Conservation (phyloP, 1,140 invertebrate species). For the Drosophila azteca region DNA sequence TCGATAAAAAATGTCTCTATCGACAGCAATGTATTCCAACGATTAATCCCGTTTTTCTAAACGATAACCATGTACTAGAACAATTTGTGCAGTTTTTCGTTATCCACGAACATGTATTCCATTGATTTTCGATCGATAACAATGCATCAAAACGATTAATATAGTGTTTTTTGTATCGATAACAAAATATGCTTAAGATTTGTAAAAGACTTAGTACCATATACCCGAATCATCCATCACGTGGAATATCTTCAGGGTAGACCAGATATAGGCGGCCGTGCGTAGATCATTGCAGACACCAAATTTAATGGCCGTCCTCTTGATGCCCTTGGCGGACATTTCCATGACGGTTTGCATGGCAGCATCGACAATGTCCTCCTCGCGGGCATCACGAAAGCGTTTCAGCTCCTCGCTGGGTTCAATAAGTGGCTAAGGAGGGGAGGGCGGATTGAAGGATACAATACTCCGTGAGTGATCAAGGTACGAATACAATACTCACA, state of each 20-base stretch:
- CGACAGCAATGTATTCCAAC: too few species aligned
- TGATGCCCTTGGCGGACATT: conserved; percentile 88
- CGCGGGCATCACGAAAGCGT: conserved; percentile 84
- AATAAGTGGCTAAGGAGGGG: conserved; percentile 85
- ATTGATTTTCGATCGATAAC: too few species aligned
- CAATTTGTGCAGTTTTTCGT: too few species aligned
- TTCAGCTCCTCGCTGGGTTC: conserved; percentile 87
- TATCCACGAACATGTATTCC: too few species aligned
- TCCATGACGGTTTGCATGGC: conserved; percentile 93
- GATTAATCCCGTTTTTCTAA: too few species aligned
- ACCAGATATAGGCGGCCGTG: conserved; percentile 93
- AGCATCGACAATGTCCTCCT: conserved; percentile 92
- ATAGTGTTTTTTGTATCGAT: too few species aligned
- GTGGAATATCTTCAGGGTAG: conserved; percentile 93
- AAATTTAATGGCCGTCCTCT: conserved; percentile 88
- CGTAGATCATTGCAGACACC: conserved; percentile 91
- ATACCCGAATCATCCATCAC: conserved; percentile 90
- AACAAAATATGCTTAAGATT: conserved; percentile 9
- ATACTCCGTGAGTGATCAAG: too few species aligned
- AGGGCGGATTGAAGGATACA: too few species aligned
- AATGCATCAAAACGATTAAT: too few species aligned
- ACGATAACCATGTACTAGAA: too few species aligned
- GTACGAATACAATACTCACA: conserved; percentile 17
- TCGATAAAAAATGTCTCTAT: too few species aligned
- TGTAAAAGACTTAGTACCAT: too few species aligned